Conservation (phyloP, 2,888 invertebrate species). For the Tineola bisselliella region DNA sequence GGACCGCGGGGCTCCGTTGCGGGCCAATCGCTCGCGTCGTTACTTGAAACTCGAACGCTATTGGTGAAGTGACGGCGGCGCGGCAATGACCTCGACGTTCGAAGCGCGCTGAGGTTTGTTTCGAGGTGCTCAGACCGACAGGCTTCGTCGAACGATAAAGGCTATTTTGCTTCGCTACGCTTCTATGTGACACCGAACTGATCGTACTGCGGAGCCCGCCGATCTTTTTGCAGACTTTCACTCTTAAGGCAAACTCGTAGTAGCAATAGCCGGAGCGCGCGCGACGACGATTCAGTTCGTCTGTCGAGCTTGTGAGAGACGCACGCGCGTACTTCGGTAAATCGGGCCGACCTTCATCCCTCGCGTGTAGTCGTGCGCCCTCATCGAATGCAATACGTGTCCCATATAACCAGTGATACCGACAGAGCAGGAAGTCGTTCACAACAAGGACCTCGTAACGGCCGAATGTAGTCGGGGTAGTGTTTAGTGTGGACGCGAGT, state of each 20-base stretch:
- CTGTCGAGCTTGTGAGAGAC: constrained; percentile 66
- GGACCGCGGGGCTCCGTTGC: constrained; percentile 45
- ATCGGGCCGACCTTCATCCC: constrained; percentile 54
- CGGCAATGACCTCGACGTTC: constrained; percentile 88
- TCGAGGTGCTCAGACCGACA: constrained; percentile 57
- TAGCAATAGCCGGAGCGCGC: constrained; percentile 51
- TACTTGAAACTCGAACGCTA: constrained; percentile 55
- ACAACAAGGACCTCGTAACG: constrained; percentile 30
- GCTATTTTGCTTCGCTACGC: constrained; percentile 56
- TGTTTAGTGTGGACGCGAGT: constrained; percentile 44
- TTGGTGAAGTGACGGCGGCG: constrained; percentile 61
- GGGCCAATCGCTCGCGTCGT: constrained; percentile 57
- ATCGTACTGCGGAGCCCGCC: constrained; percentile 62
- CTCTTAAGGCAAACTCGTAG: constrained; percentile 61
- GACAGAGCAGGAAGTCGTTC: constrained; percentile 32
- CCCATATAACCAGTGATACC: constrained; percentile 40
- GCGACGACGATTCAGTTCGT: constrained; percentile 62
- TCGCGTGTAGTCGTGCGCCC: constrained; percentile 42
- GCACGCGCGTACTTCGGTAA: constrained; percentile 54
- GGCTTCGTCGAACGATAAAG: constrained; percentile 59
- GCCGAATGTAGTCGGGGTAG: constrained; percentile 30
- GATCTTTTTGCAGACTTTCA: constrained; percentile 70
- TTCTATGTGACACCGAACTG: constrained; percentile 43
- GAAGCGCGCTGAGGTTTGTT: constrained; percentile 79
- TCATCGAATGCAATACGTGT: constrained; percentile 48